Conservation (phyloP, 2,797 vertebrate genomes). For the Capromys pilorides region DNA sequence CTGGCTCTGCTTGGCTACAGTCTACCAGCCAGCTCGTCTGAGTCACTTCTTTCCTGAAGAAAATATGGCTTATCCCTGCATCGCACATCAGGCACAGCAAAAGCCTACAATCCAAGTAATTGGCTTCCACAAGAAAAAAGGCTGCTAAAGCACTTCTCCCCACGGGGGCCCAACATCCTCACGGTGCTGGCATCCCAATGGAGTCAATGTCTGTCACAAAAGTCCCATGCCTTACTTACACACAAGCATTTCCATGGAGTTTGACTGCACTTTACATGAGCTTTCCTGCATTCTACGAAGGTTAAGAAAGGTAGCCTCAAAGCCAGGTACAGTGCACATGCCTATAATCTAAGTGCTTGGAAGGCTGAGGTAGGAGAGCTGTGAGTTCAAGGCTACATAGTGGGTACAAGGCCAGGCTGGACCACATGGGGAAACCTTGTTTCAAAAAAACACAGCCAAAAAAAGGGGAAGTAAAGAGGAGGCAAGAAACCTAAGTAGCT, state of each 20-base stretch:
- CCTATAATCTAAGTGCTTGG: not conserved
- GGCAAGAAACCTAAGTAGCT: not conserved
- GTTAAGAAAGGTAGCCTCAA: not conserved
- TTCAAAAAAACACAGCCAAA: not conserved
- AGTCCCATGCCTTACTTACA: not conserved
- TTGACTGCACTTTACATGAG: not conserved
- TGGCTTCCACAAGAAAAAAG: not conserved
- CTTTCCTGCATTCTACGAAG: not conserved
- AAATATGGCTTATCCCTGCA: not conserved
- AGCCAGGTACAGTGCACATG: not conserved
- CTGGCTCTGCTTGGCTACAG: not conserved
- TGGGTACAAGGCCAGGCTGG: not conserved
- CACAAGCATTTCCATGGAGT: not conserved
- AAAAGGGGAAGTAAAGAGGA: not conserved
- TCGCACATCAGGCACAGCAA: not conserved
- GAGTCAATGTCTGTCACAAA: not conserved
- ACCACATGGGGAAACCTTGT: not conserved
- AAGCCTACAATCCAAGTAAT: not conserved
- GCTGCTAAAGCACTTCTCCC: not conserved
- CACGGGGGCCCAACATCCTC: not conserved
- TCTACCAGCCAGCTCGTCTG: not conserved
- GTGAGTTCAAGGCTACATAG: not conserved
- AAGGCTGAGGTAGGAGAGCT: not conserved
- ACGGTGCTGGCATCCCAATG: not conserved
- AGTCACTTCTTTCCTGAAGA: slow-evolving; percentile 7